Evolutionary conservation across 2,888 invertebrate species (phyloP), one percentile per base, ranked within the genome.

Genomic region (Oegoconia quadripuncta): DNA sequence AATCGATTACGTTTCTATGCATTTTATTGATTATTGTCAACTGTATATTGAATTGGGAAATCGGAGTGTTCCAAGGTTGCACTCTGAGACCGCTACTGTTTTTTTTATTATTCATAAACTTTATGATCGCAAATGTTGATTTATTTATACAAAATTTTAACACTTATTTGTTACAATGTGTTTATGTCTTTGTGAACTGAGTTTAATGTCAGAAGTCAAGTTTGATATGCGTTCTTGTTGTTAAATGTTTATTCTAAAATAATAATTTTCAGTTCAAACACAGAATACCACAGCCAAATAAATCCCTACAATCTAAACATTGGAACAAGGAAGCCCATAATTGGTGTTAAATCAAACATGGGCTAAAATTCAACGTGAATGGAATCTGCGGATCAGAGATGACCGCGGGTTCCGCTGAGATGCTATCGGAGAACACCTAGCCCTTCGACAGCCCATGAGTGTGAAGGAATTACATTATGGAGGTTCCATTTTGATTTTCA

Each of bases 261-360:
- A n/a, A n/a, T n/a, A n/a, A n/a, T n/a, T n/a, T n/a, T n/a, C n/a
- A n/a, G n/a, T n/a, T n/a, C n/a, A 7, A 27, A 27, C 12, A 27
- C 7, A 27, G 14, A 27, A 27, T 13, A 27, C n/a, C 27, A 27
- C n/a, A 27, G n/a, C 14, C 22, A 15, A 34, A 32, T 34, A 34
- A 37, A 37, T 41, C 31, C 26, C 11, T 50, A 41, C 47, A 50
- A 59, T 59, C 55, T 55, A 53, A 53, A 52, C 56, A 59, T 48
- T 47, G 54, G 60, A 75, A 82, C 78, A 67, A 78, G 86, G 86
- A 87, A 87, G 84, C 57, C 84, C 82, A 82, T 87, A 84, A 87
- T 86, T 84, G 86, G 86, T 79, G 80, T 81, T 86, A 86, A 84
- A 83, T 87, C 84, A 86, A 87, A 84, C 83, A 81, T 68, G 74